These are phyloP conservation scores for Auanema sp. DNA, from an alignment of 2,888 invertebrate genomes.

Conservation along the genomic window DNA sequence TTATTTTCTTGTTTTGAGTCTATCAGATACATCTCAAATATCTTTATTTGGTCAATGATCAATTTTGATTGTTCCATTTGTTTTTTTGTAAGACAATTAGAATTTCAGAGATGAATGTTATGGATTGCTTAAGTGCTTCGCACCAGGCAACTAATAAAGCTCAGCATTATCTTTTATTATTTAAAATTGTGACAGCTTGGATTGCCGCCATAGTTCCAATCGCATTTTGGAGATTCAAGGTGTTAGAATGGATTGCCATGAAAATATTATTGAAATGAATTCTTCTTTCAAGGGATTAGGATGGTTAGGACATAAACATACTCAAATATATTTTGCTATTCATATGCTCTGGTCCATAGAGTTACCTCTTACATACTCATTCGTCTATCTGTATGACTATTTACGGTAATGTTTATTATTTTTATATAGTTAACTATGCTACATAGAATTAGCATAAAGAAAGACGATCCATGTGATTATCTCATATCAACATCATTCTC, in stretches of 20 bases:
- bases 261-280: not conserved
- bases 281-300: not conserved
- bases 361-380: not conserved
- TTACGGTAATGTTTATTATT: not conserved
- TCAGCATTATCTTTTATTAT: not conserved
- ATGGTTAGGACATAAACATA: not conserved
- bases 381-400: not conserved
- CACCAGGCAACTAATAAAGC: too few species aligned
- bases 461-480: conserved; percentile 1
- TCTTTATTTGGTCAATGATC: too few species aligned
- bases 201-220: conserved; percentile 3
- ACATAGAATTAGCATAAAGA: not conserved
- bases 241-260: not conserved
- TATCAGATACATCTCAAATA: too few species aligned
- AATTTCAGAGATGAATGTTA: too few species aligned
- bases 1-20: too few species aligned
- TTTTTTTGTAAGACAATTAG: too few species aligned
- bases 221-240: conserved; percentile 3
- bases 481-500: not conserved
- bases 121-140: too few species aligned
- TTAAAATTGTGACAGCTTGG: conserved; percentile 7
- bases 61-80: too few species aligned
- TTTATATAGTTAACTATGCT: not conserved
- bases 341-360: not conserved
- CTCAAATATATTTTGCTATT: not conserved